These are phyloP conservation scores for Candidula unifasciata DNA, from an alignment of 2,888 invertebrate genomes.

Conservation along the genomic window DNA sequence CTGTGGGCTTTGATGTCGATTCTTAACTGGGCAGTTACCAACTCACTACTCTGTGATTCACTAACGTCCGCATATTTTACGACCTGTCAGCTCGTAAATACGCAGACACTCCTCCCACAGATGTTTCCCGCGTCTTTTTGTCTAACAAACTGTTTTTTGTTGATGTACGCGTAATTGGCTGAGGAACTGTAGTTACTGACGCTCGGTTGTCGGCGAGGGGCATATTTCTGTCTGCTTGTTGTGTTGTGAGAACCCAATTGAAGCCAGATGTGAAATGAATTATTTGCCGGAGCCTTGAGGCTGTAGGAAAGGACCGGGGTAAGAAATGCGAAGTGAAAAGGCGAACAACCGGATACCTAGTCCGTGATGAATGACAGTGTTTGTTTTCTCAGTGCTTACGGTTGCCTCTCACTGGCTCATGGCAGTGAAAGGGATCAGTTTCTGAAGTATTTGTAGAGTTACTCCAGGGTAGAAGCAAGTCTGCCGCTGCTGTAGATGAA, in stretches of 20 bases:
- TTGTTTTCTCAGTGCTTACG: slow-evolving; percentile 14
- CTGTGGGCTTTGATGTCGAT: no score
- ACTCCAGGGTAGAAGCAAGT: no score
- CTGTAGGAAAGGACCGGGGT: neutral
- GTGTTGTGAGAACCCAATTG: slow-evolving; percentile 6
- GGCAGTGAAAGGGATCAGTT: no score
- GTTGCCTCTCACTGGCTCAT: neutral
- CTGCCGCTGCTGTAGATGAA: no score
- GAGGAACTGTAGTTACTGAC: slow-evolving; percentile 1
- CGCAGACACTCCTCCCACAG: no score
- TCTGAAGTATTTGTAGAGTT: no score
- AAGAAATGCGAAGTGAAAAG: neutral
- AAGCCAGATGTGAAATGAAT: slow-evolving; percentile 20
- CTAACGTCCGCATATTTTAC: no score
- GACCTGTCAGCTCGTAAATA: no score
- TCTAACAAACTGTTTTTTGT: neutral
- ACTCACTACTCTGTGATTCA: no score
- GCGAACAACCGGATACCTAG: neutral
- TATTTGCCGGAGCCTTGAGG: neutral
- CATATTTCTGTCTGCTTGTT: slow-evolving; percentile 6
- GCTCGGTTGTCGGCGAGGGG: neutral
- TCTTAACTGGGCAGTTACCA: no score
- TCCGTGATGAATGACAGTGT: neutral
- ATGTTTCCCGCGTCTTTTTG: neutral
- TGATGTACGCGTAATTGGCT: slow-evolving; percentile 8